Conservation (phyloP, 2,888 invertebrate genomes). For the Pegoplata infirma region DNA sequence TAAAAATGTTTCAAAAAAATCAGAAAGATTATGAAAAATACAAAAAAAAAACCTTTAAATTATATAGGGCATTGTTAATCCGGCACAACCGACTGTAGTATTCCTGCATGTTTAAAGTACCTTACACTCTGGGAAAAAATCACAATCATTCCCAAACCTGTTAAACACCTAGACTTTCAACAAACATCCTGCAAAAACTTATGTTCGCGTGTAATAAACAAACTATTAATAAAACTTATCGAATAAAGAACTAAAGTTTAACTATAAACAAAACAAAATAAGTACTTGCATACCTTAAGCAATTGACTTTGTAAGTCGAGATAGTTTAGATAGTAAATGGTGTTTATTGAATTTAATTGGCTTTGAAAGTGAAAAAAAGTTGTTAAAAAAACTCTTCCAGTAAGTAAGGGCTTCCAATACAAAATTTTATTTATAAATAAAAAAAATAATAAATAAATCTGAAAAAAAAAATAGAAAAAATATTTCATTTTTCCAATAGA, state of each 20-base stretch:
- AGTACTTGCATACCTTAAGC: conserved; percentile 29
- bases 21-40: too few species aligned
- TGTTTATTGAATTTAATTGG: conserved; percentile 64
- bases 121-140: too few species aligned
- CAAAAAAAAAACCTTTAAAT: too few species aligned
- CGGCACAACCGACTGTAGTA: too few species aligned
- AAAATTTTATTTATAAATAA: too few species aligned
- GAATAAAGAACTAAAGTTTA: conserved; percentile 46
- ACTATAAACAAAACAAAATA: conserved; percentile 42
- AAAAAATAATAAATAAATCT: background rate
- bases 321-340: conserved; percentile 54
- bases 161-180: background rate
- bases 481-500: too few species aligned
- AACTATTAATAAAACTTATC: conserved; percentile 53
- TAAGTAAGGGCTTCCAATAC: background rate
- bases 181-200: background rate
- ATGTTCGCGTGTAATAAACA: background rate
- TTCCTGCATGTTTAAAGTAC: too few species aligned
- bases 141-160: too few species aligned
- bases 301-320: conserved; percentile 48
- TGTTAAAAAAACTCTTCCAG: conserved; percentile 36
- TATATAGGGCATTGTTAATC: too few species aligned
- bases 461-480: background rate
- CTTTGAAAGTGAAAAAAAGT: conserved; percentile 52
- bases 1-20: too few species aligned